Evolutionary conservation across 92 coral and sea anemone genomes (phyloP), one percentile per base, ranked within the genome.

Genomic region (Scolanthus callimorphus): DNA sequence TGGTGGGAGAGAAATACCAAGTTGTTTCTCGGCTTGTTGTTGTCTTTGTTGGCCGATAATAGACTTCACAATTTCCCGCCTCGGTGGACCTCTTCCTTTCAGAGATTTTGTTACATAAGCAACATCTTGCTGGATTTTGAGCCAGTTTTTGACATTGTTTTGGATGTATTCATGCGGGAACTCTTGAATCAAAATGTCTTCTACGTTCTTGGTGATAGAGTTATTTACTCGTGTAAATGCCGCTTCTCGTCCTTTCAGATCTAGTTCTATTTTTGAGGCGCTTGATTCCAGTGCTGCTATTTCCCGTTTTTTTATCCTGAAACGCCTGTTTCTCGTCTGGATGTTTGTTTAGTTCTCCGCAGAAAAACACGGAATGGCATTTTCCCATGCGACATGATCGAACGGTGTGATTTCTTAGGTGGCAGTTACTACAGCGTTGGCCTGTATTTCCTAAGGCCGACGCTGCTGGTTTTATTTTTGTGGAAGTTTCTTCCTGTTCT

Each of bases 341-440:
- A 46, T 77, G 84, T 47, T 61, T 77, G 29, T 59, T 47, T 22
- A 67, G 62, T 17, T 64, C 66, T 29, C 77, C 77, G 43, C 83
- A 77, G 27, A 77, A 31, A 34, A 59, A 73, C 4, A 56, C 41
- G 11, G 59, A 63, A 19, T 53, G 57, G 23, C 80, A 73, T 65
- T 65, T 65, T 13, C 55, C 63, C 46, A 22, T 41, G 34, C 25
- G 29, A 60, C 83, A 68, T 11, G 77, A 50, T 29, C 83, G 25
- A 22, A 57, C 82, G 3, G 76, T 77, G 65, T 69, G 77, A 30
- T 69, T 69, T 31, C 27, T 68, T 41, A 47, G 12, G 44, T 76
- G 83, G 53, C 77, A 76, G 57, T 76, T 76, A 31, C 76, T 66
- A 51, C 83, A 76, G 23, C 77, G 23, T 45, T 49, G 60, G 26